Evolutionary conservation across 2,888 invertebrate genomes (phyloP).

Genomic region (Rhyacophila evoluta): DNA sequence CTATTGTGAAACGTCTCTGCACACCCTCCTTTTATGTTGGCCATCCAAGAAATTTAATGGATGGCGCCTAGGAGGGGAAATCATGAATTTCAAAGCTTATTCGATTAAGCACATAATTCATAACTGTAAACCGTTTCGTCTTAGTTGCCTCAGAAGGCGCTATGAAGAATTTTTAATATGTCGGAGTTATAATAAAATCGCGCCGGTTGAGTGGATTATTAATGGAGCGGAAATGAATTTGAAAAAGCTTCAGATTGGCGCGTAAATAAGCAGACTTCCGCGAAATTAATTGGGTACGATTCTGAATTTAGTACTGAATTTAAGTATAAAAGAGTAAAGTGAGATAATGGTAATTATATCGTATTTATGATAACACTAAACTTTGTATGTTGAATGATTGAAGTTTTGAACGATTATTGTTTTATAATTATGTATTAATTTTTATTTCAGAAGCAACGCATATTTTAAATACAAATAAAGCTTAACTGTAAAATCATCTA

Average conservation of each 20-base stretch:
- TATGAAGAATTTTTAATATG: neutral
- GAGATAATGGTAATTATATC: no score
- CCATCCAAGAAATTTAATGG: constrained; percentile 49
- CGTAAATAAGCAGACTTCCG: neutral
- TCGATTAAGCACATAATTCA: constrained; percentile 33
- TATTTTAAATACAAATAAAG: no score
- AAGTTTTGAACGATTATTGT: no score
- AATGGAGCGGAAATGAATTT: neutral
- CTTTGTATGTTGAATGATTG: no score
- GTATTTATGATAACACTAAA: no score
- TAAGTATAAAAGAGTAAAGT: no score
- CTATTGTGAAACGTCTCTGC: neutral
- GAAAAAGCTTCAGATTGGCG: neutral
- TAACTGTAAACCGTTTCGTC: constrained; percentile 5
- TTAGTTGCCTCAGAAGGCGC: neutral
- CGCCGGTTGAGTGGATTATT: neutral
- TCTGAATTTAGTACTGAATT: no score
- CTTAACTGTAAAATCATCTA: no score
- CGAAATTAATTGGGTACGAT: no score
- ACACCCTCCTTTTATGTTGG: constrained; percentile 36
- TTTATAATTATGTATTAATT: no score
- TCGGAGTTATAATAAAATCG: neutral
- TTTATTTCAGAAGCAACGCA: no score
- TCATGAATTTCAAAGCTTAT: constrained; percentile 31
- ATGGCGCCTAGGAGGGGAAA: constrained; percentile 30